Base-by-base conservation (phyloP, 2,113 vertebrate species). In the Nymphicus hollandicus region DNA sequence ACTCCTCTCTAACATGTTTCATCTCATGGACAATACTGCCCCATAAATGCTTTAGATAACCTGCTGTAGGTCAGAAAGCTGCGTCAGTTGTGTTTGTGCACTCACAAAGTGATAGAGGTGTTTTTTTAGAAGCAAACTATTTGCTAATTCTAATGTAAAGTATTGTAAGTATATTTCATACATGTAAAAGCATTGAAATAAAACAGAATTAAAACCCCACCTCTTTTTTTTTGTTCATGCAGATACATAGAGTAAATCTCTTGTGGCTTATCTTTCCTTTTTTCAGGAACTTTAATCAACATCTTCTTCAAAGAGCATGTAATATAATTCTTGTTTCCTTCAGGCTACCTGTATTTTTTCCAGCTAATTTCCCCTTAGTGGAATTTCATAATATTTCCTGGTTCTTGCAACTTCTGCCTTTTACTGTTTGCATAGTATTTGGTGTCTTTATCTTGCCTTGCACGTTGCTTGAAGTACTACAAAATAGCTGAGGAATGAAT, bases 81-180 rank as follows among this genome's bases (percentile, higher is more conserved):
- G 88, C 28, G 14, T 41, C 47, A 69, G 63, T 31, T 58, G 11
- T 69, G 28, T 72, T 19, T 68, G 33, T 84, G 43, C 64, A 29
- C 76, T 97, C 70, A 46, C 65, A 55, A 52, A 39, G 69, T 76
- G 35, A 29, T 72, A 5, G 24, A n/a, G 39, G 22, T 85, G 37
- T 17, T 88, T 96, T 95, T 93, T 68, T 86, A 79, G 64, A 92
- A 76, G 31, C 74, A 84, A 97, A 70, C 64, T 10, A 9, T 55
- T 96, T 74, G 56, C 77, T 56, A 64, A 61, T 95, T 96, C 83
- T 91, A 78, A 84, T 80, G 7, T 92, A 13, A 89, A 90, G n/a
- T 91, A 70, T 94, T 86, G 94, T 52, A 95, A 93, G 58, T 97
- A 44, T 95, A 10, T 97, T 96, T 97, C 96, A 50, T 95, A 88